Evolutionary conservation across 2,888 invertebrate species (phyloP).

Genomic region (Aethes cnicana): DNA sequence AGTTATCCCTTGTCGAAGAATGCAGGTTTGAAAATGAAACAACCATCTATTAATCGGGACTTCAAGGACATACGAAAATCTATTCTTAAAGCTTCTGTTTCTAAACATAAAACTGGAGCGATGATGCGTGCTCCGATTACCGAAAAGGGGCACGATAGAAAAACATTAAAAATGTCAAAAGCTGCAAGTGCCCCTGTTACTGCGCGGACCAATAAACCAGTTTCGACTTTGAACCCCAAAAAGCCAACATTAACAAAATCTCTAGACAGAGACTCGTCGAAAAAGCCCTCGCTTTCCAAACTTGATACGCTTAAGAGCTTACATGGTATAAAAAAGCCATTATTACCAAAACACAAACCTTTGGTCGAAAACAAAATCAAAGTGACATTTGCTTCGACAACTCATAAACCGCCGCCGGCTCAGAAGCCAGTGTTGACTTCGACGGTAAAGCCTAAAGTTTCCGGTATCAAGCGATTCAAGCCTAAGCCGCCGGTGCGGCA

Average conservation of each 20-base stretch:
- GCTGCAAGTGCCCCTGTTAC: slow-evolving; percentile 46
- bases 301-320: background rate
- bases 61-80: slow-evolving; percentile 5
- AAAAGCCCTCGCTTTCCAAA: background rate
- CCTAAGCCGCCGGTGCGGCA: slow-evolving; percentile 10
- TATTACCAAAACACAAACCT: slow-evolving; percentile 35
- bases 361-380: slow-evolving; percentile 42
- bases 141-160: slow-evolving; percentile 23
- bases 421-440: slow-evolving; percentile 3
- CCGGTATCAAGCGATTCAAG: slow-evolving; percentile 6
- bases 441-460: slow-evolving; percentile 8
- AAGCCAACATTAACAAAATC: slow-evolving; percentile 30
- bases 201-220: slow-evolving; percentile 42
- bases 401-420: background rate
- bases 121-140: background rate
- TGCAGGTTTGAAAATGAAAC: slow-evolving; percentile 1
- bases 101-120: slow-evolving; percentile 13
- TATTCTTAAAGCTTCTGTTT: background rate
- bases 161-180: slow-evolving; percentile 40
- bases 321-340: slow-evolving; percentile 24
- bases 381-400: slow-evolving; percentile 43
- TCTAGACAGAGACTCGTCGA: background rate
- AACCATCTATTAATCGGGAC: background rate
- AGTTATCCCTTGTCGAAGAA: background rate
- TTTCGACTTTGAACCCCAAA: slow-evolving; percentile 33